Conservation (phyloP, 2,113 vertebrate species). For the Nothocercus nigrocapillus region DNA sequence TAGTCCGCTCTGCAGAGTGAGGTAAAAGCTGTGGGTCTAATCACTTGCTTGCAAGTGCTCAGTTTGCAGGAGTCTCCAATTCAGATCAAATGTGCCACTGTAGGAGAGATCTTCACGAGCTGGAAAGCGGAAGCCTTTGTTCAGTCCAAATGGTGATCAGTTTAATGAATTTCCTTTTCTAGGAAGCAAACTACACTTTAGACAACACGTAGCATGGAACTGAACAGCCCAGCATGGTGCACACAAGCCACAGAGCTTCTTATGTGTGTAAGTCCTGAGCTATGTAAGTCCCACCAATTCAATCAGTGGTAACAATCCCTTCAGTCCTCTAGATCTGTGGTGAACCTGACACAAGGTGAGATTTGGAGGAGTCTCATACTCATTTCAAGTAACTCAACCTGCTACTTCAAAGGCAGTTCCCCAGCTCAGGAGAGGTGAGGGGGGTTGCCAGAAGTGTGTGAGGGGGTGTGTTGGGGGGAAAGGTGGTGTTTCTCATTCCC, state of each 20-base stretch:
- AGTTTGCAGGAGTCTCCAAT: neutral
- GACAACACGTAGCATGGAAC: neutral
- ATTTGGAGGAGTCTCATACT: neutral
- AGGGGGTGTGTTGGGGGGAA: fast-evolving
- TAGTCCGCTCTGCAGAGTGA: neutral
- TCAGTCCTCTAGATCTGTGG: neutral
- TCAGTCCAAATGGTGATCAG: neutral
- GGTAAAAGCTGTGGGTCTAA: neutral
- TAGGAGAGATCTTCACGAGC: neutral
- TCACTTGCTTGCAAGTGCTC: neutral
- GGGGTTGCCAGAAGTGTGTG: neutral
- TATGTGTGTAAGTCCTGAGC: too few relatives aligned
- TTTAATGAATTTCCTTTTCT: neutral
- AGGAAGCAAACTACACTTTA: neutral
- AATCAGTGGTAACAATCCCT: neutral
- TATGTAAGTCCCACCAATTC: neutral
- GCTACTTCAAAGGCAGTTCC: neutral
- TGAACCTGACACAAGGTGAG: neutral
- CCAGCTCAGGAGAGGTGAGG: neutral
- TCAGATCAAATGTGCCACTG: neutral
- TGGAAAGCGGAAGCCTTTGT: neutral
- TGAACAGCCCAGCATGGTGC: neutral
- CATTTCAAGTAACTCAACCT: neutral
- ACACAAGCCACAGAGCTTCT: neutral
- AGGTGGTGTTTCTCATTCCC: neutral